Conservation (phyloP, 2,113 vertebrate genomes). For the Myocastor coypus region DNA sequence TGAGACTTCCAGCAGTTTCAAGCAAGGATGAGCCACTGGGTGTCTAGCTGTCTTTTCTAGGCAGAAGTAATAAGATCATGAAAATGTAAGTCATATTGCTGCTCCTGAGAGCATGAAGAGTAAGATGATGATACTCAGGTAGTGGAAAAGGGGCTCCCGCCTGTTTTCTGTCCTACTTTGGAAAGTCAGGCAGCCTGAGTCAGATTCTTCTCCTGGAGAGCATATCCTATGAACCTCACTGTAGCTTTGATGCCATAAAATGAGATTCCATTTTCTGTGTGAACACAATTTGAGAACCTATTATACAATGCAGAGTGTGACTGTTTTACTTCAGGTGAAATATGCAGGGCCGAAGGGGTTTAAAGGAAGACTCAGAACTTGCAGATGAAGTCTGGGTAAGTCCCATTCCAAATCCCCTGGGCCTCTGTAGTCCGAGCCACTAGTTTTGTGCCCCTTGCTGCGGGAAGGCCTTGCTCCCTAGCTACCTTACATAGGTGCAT, state of each 20-base stretch:
- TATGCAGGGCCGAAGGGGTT: neutral
- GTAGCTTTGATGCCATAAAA: neutral
- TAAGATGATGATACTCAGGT: neutral
- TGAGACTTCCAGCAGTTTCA: neutral
- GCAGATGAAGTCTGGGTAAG: neutral
- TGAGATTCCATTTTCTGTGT: neutral
- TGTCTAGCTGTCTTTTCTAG: neutral
- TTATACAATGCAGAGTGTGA: neutral
- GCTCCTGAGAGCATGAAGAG: neutral
- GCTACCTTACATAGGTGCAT: neutral
- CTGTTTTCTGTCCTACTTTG: neutral
- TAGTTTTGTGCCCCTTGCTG: accelerated
- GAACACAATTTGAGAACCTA: neutral
- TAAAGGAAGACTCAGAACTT: neutral
- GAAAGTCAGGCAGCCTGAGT: neutral
- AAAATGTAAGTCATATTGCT: neutral
- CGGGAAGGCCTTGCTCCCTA: neutral
- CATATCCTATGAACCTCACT: neutral
- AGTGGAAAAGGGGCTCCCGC: neutral
- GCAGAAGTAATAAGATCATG: neutral
- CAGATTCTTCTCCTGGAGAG: neutral
- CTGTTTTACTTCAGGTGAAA: neutral
- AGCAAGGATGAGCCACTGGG: neutral
- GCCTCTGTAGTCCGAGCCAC: neutral
- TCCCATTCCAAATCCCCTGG: neutral